A percentile compares a stretch with the other conserved stretches of the same genome.
phyloP scores from a whole-genome alignment of 2,113 vertebrate species.

The Pseudorhombus dupliciocellatus region DNA sequence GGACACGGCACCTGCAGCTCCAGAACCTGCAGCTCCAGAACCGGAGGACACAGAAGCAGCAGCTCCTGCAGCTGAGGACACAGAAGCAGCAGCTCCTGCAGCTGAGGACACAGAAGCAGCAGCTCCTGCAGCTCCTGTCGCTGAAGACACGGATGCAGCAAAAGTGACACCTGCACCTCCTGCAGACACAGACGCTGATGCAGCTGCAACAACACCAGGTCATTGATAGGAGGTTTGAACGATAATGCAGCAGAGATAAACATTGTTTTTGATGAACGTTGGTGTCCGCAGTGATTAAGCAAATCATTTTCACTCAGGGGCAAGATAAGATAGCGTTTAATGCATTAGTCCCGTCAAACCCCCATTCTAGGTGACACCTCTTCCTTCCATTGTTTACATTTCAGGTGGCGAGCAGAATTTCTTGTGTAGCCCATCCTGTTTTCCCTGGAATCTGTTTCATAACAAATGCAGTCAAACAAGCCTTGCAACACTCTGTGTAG shows the following conservation, averaged over 20 bases:
- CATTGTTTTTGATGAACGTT: neutral
- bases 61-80: neutral
- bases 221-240: neutral
- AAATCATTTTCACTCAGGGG: neutral
- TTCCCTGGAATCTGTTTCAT: neutral
- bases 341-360: neutral
- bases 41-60: neutral
- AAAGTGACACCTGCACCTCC: neutral
- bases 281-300: neutral
- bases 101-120: neutral
- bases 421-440: neutral
- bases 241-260: neutral
- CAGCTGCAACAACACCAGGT: constrained; percentile 22
- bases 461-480: neutral
- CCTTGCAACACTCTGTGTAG: neutral
- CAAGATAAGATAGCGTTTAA: no score
- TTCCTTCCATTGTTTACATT: no score
- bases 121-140: neutral
- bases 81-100: neutral
- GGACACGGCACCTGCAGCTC: neutral
- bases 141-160: neutral
- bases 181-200: neutral
- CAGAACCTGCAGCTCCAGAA: neutral
- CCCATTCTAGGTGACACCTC: neutral
- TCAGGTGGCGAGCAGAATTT: no score